phyloP scores from a whole-genome alignment of 2,888 invertebrate species.

The Torymus texanus region DNA sequence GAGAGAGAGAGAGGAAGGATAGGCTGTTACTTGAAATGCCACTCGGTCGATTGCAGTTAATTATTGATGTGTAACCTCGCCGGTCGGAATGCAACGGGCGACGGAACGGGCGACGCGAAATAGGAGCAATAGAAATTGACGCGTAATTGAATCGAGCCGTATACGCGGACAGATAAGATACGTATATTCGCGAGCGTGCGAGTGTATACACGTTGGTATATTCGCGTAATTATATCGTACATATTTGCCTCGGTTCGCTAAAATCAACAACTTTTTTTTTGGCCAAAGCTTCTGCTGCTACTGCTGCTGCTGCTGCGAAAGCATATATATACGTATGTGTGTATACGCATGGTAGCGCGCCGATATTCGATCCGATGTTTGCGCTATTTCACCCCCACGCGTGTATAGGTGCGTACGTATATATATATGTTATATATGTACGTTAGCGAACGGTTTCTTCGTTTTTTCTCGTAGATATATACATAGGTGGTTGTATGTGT shows the following conservation, averaged over 20 bases:
- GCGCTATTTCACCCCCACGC: too few species aligned
- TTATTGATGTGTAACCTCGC: slow-evolving; percentile 61
- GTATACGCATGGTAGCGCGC: too few species aligned
- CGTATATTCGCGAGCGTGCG: background rate
- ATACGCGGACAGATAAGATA: slow-evolving; percentile 48
- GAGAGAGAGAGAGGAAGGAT: background rate
- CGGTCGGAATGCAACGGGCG: background rate
- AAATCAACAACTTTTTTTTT: slow-evolving; percentile 39
- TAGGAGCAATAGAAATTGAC: slow-evolving; percentile 48
- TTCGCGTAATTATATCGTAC: slow-evolving; percentile 31
- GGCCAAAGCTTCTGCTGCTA: too few species aligned
- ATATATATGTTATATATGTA: too few species aligned
- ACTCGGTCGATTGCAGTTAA: slow-evolving; percentile 62
- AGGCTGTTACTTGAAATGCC: slow-evolving; percentile 61
- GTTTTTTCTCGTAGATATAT: too few species aligned
- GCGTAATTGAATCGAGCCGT: slow-evolving; percentile 50
- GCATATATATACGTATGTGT: too few species aligned
- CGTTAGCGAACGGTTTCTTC: too few species aligned
- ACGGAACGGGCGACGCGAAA: slow-evolving; percentile 26
- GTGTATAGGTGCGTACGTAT: too few species aligned
- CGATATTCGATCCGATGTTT: too few species aligned
- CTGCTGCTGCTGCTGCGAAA: too few species aligned
- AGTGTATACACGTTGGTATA: background rate
- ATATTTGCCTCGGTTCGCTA: background rate
- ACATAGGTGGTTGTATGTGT: too few species aligned